Base-by-base conservation (phyloP, 1,140 invertebrate species). In the Hylyphantes graminicola region DNA sequence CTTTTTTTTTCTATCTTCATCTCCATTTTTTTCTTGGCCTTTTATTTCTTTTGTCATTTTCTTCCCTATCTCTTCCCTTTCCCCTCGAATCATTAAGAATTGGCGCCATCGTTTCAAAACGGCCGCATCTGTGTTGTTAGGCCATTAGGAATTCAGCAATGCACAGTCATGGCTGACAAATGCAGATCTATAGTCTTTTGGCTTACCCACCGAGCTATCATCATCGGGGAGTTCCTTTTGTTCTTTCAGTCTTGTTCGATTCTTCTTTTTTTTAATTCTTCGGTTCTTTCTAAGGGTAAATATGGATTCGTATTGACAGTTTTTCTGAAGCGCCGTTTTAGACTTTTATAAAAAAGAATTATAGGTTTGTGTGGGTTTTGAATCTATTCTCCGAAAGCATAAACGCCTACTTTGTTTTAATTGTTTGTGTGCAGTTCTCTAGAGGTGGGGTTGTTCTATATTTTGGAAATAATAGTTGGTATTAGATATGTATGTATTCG, bases 91-190 rank as follows among this genome's bases (percentile, higher is more conserved):
- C 80, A 83, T 83, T 83, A 83, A 65, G 72, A 74, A 74, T 83
- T 75, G 80, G 80, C 80, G 80, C 80, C 80, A 50, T 59, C 50
- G 50, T 83, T 78, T 83, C 79, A 81, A 73, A 81, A 81, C 79
- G 67, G 79, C 61, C 59, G 59, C 80, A 73, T 74, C 80, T 74
- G 70, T 75, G 68, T 83, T 83, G 80, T 83, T 83, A 64, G 48
- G 61, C 80, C 80, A 83, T 83, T 83, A 83, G 80, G 70, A 67
- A 83, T 83, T 83, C 80, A 75, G 19, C 70, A 74, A 74, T 74
- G 80, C 57, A 74, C 70, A 73, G 80, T n/a, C 68, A 15, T 54
- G n/a, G 17, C 70, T 83, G 80, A 83, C 80, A 83, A 83, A 83
- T 83, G 80, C 80, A 83, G 80, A 83, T 83, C 80, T 64, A 83